Conservation (phyloP, 2,888 invertebrate genomes). For the Diadegma fenestrale region DNA sequence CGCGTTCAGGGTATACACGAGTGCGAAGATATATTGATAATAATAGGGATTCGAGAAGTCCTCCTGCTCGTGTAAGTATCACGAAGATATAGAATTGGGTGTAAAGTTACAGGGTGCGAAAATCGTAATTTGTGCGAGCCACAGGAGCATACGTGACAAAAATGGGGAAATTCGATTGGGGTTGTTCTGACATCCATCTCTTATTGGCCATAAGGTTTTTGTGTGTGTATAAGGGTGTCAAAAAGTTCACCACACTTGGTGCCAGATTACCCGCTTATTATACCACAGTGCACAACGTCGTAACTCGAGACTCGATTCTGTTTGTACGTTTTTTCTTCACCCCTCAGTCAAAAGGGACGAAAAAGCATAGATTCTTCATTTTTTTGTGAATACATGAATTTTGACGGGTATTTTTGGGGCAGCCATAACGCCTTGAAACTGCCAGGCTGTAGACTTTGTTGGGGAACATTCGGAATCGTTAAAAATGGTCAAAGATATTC, state of each 20-base stretch:
- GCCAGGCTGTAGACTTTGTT: no score
- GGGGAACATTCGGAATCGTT: no score
- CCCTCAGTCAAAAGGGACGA: not conserved
- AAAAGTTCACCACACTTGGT: conserved; percentile 69
- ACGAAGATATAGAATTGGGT: conserved; percentile 51
- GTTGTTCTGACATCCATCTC: conserved; percentile 39
- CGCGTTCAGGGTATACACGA: not conserved
- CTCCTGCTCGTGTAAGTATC: conserved; percentile 51
- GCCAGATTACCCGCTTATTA: conserved; percentile 69
- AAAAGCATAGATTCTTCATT: not conserved
- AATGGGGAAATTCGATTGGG: conserved; percentile 64
- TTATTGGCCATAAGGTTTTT: conserved; percentile 24
- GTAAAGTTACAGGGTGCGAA: conserved; percentile 53
- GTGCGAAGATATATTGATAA: conserved; percentile 51
- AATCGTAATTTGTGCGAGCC: conserved; percentile 15
- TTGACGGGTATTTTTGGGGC: not conserved
- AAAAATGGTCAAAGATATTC: no score
- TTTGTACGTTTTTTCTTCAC: not conserved
- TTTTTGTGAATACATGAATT: not conserved
- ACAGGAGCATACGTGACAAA: conserved; percentile 47
- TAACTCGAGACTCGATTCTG: conserved; percentile 56
- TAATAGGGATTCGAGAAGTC: conserved; percentile 46
- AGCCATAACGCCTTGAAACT: no score
- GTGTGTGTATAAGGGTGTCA: conserved; percentile 57
- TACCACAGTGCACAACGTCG: conserved; percentile 37